Conservation (phyloP, 37 sponge, comb jelly and placozoan genomes). For the Halisarca cf. caerulea region DNA sequence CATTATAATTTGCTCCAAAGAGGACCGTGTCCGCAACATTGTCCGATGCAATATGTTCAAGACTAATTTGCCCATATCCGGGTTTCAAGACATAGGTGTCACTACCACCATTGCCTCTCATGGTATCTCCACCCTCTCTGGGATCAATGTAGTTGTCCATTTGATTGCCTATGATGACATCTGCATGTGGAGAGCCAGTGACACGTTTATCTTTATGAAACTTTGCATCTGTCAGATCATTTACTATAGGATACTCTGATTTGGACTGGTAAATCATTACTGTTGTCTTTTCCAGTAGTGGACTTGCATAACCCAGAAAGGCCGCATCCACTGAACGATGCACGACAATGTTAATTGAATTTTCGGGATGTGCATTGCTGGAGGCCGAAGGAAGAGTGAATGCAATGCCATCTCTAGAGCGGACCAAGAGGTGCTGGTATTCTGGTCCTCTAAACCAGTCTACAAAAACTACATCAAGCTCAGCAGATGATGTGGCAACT, state of each 20-base stretch:
- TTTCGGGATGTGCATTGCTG: no score
- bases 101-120: slow-evolving; percentile 12
- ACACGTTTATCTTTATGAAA: not conserved
- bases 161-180: slow-evolving; percentile 6
- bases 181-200: not conserved
- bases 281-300: not conserved
- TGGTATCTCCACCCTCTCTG: not conserved
- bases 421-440: slow-evolving; percentile 3
- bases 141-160: slow-evolving; percentile 28
- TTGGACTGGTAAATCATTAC: not conserved
- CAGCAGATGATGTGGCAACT: no score
- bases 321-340: no score
- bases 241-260: no score
- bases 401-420: no score
- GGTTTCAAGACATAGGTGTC: slow-evolving; percentile 33
- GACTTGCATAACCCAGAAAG: no score
- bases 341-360: no score
- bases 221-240: no score
- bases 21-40: not conserved
- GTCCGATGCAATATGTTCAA: slow-evolving; percentile 22
- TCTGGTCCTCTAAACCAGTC: not conserved
- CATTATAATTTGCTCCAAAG: not conserved
- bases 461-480: not conserved
- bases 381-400: no score
- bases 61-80: not conserved